A percentile compares a stretch with the other conserved stretches of the same genome.
phyloP scores from a whole-genome alignment of 2,888 invertebrate genomes.

The Nezara viridula region DNA sequence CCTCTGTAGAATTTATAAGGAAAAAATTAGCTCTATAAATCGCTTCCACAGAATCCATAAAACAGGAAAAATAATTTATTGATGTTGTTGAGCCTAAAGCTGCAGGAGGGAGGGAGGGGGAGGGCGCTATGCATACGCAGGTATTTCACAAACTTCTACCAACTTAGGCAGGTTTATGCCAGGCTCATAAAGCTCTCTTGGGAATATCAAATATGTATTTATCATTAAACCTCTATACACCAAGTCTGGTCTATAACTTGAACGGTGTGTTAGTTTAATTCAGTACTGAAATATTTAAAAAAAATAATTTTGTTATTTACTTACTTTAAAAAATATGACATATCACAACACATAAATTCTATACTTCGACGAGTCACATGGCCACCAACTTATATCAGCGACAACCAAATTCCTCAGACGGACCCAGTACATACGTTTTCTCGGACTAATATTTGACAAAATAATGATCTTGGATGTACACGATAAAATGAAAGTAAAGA shows the following conservation, averaged over 20 bases:
- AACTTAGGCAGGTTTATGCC: slow-evolving; percentile 34
- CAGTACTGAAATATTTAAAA: not conserved
- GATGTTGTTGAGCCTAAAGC: not conserved
- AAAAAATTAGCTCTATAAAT: not conserved
- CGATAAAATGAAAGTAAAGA: too few relatives aligned
- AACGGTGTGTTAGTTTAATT: not conserved
- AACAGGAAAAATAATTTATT: slow-evolving; percentile 16
- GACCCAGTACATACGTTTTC: too few relatives aligned
- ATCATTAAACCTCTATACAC: not conserved
- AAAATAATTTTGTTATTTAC: too few relatives aligned
- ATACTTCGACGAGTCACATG: too few relatives aligned
- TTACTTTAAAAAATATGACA: too few relatives aligned
- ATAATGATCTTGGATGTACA: too few relatives aligned
- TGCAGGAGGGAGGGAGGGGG: not conserved
- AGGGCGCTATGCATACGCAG: slow-evolving; percentile 23
- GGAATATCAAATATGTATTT: slow-evolving; percentile 36
- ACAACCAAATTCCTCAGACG: too few relatives aligned
- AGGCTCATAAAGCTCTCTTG: not conserved
- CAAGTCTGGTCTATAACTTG: not conserved
- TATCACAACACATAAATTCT: too few relatives aligned
- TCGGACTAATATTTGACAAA: too few relatives aligned
- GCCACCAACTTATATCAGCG: too few relatives aligned
- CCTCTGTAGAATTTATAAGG: not conserved
- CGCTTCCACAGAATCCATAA: not conserved
- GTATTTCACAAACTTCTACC: not conserved